Evolutionary conservation across 2,888 invertebrate genomes (phyloP), one percentile per base, ranked within the genome.

Genomic region (Drosophila flavopinicola): DNA sequence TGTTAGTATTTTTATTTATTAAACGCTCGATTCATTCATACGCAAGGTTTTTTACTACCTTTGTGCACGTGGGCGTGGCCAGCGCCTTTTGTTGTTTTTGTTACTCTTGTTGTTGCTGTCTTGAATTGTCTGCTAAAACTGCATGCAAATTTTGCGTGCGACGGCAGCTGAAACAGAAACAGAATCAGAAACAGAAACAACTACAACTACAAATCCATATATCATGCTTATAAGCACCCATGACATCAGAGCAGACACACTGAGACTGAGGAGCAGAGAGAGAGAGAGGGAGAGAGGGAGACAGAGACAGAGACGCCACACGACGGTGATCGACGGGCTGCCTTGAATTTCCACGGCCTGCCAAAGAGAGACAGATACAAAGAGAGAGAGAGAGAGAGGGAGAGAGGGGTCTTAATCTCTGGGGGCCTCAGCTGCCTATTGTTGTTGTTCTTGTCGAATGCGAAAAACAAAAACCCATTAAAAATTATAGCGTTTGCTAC

Each of bases 401-500:
- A 10, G 2, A 11, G 27, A 3, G 13, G 53, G 30, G 44, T 27
- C 24, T 29, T 41, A 11, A 53, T 70, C 72, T 71, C 66, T 57
- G 47, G 42, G 23, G 47, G 73, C 44, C 57, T 49, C 49, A 39
- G 41, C 20, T 39, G 51, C 57, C 52, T 39, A n/a, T n/a, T n/a
- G n/a, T n/a, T n/a, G n/a, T n/a, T n/a, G n/a, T 44, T 44, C 32
- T 51, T 51, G 51, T 45, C 53, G 42, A 45, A 37, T 37, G 17
- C 37, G 27, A 41, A 41, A 33, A 58, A n/a, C n/a, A n/a, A 51
- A 67, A 79, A 59, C 53, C 15, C 17, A 47, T 56, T 52, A 67
- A 83, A 79, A 79, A 54, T 67, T 59, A 66, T 57, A 59, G 60
- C 87, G 85, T 79, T 79, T 72, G 79, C 86, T 68, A 66, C 57